Percentiles rank a stretch among this genome's conserved stretches.
phyloP scores from a whole-genome alignment of 2,888 invertebrate species.

The Augochlorella aurata region DNA sequence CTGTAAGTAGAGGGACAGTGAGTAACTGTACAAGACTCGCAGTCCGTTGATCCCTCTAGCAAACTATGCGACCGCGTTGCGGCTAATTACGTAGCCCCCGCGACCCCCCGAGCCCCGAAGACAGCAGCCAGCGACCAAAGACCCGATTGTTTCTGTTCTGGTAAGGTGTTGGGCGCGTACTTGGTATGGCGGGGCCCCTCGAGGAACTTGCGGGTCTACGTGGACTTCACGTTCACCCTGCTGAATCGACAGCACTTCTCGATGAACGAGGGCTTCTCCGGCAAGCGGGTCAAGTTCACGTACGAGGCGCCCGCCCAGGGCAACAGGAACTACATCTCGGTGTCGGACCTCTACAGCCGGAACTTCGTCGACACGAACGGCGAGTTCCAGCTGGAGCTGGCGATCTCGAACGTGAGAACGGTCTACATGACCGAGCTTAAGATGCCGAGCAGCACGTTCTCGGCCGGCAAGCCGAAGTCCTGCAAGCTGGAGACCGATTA shows the following conservation, averaged over 20 bases:
- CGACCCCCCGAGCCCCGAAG: no score
- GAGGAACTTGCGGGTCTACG: conserved; percentile 89
- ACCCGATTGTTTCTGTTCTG: background rate
- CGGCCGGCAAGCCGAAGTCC: conserved; percentile 75
- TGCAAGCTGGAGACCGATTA: conserved; percentile 86
- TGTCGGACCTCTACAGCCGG: conserved; percentile 87
- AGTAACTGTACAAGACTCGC: no score
- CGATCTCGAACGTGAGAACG: conserved; percentile 89
- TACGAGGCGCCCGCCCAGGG: conserved; percentile 89
- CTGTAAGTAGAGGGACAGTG: no score
- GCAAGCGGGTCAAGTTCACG: conserved; percentile 88
- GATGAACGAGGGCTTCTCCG: conserved; percentile 90
- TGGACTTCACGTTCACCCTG: conserved; percentile 91
- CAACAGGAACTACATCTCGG: conserved; percentile 88
- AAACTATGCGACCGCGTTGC: no score
- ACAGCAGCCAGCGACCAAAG: background rate
- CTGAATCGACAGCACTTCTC: conserved; percentile 92
- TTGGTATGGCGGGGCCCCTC: conserved; percentile 90
- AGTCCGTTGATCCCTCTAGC: no score
- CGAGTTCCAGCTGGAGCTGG: conserved; percentile 90
- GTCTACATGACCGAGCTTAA: conserved; percentile 88
- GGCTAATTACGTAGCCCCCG: no score
- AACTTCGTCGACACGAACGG: conserved; percentile 91
- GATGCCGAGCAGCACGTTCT: conserved; percentile 77
- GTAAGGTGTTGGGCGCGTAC: conserved; percentile 87